Percentiles rank a stretch among this genome's conserved stretches.
Evolutionary conservation across 2,797 vertebrate genomes (phyloP).

Genomic region (Acanthis flammea): DNA sequence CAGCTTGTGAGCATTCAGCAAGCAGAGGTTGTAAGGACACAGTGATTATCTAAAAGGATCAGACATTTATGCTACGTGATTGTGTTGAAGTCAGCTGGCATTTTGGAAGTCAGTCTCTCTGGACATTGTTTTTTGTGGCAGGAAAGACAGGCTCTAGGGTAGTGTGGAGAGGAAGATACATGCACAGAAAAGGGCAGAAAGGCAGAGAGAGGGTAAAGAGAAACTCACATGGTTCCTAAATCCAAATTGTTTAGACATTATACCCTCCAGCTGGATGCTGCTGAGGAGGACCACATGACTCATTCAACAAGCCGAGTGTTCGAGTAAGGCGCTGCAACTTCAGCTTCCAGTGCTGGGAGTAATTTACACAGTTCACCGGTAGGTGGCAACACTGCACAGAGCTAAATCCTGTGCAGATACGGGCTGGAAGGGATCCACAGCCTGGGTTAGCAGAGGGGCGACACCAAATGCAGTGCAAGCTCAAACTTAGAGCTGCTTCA

Average conservation of each 20-base stretch:
- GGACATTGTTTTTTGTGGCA: neutral
- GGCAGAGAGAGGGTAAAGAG: neutral
- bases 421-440: neutral
- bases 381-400: conserved; percentile 12
- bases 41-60: neutral
- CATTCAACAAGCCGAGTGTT: neutral
- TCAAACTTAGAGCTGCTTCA: neutral
- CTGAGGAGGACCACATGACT: neutral
- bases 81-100: accelerated
- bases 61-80: accelerated
- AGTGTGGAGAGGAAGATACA: neutral
- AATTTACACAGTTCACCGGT: neutral
- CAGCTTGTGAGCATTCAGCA: neutral
- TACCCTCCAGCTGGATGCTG: neutral
- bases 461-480: neutral
- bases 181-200: neutral
- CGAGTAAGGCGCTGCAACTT: neutral
- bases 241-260: neutral
- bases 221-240: neutral
- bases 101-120: neutral
- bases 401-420: neutral
- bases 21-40: neutral
- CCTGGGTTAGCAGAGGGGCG: neutral
- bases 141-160: neutral
- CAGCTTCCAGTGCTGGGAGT: neutral